Conservation (phyloP, 2,888 invertebrate genomes). For the Odontocerum albicorne region DNA sequence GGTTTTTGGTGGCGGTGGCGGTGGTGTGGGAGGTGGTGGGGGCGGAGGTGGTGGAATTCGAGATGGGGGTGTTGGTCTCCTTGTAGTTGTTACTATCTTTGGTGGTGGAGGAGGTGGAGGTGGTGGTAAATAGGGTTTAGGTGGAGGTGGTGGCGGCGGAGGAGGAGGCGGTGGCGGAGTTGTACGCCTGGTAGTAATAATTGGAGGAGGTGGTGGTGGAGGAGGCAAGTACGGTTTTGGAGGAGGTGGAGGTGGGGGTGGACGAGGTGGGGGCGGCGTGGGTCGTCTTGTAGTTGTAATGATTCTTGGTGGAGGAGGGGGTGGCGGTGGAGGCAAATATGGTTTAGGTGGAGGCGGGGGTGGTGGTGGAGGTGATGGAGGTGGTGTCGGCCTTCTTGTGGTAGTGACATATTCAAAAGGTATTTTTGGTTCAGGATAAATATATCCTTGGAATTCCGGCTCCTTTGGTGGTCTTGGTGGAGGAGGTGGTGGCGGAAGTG, state of each 20-base stretch:
- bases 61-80: not conserved
- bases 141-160: slow-evolving; percentile 13
- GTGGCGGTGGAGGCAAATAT: not conserved
- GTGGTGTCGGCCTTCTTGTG: slow-evolving; percentile 4
- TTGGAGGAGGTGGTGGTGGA: not conserved
- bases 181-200: not conserved
- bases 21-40: slow-evolving; percentile 1
- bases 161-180: slow-evolving; percentile 8
- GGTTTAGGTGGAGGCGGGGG: slow-evolving; percentile 4
- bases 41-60: slow-evolving; percentile 2
- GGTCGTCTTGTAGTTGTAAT: no score
- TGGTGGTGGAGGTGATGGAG: slow-evolving; percentile 13
- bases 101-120: not conserved
- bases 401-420: slow-evolving; percentile 1
- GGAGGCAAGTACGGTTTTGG: slow-evolving; percentile 3
- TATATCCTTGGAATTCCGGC: not conserved
- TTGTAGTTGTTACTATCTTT: not conserved
- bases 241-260: slow-evolving; percentile 3
- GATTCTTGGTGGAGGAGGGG: not conserved
- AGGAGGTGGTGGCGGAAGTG: slow-evolving; percentile 9
- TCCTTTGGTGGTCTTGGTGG: not conserved
- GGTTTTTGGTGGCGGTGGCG: not conserved
- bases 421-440: not conserved
- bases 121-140: not conserved
- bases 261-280: slow-evolving; percentile 1